These are phyloP conservation scores for Apaloderma vittatum DNA, from an alignment of 2,113 vertebrate species.

Conservation along the genomic window DNA sequence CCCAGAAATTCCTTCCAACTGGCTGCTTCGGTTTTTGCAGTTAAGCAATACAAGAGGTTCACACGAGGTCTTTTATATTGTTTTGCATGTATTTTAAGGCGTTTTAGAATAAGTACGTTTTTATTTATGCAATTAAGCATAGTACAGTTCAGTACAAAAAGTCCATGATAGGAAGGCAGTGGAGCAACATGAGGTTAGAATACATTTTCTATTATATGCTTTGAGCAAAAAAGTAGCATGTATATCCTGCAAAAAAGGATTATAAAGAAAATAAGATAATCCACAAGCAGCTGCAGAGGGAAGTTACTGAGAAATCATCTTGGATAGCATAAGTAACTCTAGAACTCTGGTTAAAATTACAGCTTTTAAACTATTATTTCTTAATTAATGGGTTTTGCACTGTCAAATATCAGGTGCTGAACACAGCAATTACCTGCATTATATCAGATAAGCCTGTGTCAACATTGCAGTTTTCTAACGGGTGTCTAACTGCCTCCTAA, in stretches of 20 bases:
- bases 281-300: background rate
- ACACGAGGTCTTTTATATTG: background rate
- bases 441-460: background rate
- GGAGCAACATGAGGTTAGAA: background rate
- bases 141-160: background rate
- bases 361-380: background rate
- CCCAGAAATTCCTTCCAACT: background rate
- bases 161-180: background rate
- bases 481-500: background rate
- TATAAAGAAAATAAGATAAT: background rate
- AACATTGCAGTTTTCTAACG: background rate
- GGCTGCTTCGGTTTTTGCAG: background rate
- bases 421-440: background rate
- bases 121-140: background rate
- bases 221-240: background rate
- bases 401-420: background rate
- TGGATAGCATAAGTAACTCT: background rate
- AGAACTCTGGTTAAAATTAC: background rate
- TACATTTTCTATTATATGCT: background rate
- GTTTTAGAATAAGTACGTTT: background rate
- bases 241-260: background rate
- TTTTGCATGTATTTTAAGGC: background rate
- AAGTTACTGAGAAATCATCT: conserved; percentile 1
- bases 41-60: background rate
- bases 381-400: background rate